These are phyloP conservation scores for Metallyticus violacea DNA, from an alignment of 2,888 invertebrate genomes.

Conservation along the genomic window DNA sequence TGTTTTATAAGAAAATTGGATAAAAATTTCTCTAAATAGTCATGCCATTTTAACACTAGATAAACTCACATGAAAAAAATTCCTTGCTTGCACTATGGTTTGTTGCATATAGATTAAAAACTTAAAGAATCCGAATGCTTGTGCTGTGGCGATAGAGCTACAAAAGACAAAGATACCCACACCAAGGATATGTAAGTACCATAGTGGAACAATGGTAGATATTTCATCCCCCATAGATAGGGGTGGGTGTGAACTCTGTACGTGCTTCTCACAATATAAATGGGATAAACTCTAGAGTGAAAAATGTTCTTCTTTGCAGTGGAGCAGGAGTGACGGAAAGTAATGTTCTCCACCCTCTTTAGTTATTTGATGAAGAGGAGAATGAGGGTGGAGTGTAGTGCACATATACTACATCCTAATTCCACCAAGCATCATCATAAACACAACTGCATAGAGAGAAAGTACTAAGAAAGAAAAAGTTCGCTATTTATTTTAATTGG, in stretches of 20 bases:
- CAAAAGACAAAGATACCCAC: neutral
- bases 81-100: too few relatives aligned
- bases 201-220: neutral
- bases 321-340: neutral
- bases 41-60: too few relatives aligned
- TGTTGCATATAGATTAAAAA: too few relatives aligned
- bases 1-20: too few relatives aligned
- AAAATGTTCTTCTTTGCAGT: neutral
- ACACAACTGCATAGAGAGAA: neutral
- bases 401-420: neutral
- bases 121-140: too few relatives aligned
- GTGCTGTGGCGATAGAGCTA: neutral
- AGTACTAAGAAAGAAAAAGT: slow-evolving; percentile 8
- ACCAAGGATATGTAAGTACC: neutral
- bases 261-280: neutral
- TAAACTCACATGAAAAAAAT: too few relatives aligned
- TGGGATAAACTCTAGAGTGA: neutral
- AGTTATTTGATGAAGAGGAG: neutral
- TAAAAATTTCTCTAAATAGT: too few relatives aligned
- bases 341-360: neutral
- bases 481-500: slow-evolving; percentile 44
- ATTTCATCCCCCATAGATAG: neutral
- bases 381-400: neutral
- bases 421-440: slow-evolving; percentile 1
- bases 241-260: neutral